A percentile compares a stretch with the other conserved stretches of the same genome.
These are phyloP conservation scores for Acholoe squamosa DNA, from an alignment of 2,888 invertebrate genomes.

Conservation along the genomic window DNA sequence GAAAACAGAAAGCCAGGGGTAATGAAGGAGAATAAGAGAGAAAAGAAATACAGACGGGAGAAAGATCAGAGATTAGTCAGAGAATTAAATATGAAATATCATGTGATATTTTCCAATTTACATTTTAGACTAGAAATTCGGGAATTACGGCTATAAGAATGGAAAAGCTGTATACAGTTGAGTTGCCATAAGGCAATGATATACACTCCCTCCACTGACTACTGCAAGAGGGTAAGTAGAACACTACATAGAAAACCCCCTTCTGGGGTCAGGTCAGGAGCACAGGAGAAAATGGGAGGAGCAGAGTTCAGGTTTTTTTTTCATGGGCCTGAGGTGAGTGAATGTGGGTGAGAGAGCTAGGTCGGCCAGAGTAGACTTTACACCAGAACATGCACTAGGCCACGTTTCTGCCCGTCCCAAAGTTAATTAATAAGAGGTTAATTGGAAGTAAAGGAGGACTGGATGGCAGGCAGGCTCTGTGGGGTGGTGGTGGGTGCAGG, in stretches of 20 bases:
- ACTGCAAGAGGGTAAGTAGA: no score
- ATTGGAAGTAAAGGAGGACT: not conserved
- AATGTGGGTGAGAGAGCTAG: not conserved
- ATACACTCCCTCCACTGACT: no score
- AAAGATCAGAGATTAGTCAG: no score
- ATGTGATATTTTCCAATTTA: no score
- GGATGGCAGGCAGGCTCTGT: not conserved
- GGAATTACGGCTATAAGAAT: no score
- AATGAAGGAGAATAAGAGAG: not conserved
- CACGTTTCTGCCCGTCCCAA: not conserved
- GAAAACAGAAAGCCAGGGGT: not conserved
- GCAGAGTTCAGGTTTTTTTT: not conserved
- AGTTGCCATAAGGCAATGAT: no score
- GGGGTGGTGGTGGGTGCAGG: not conserved
- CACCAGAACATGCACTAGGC: not conserved
- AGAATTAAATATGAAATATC: no score
- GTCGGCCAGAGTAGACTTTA: not conserved
- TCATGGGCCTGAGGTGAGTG: not conserved
- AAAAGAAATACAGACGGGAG: no score
- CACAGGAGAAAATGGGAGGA: no score
- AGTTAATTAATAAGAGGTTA: not conserved
- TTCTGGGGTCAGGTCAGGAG: not conserved
- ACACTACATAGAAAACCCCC: no score
- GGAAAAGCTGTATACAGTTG: no score
- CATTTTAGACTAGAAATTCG: no score